Evolutionary conservation across 2,113 vertebrate genomes (phyloP).

Genomic region (Acanthisitta chloris): DNA sequence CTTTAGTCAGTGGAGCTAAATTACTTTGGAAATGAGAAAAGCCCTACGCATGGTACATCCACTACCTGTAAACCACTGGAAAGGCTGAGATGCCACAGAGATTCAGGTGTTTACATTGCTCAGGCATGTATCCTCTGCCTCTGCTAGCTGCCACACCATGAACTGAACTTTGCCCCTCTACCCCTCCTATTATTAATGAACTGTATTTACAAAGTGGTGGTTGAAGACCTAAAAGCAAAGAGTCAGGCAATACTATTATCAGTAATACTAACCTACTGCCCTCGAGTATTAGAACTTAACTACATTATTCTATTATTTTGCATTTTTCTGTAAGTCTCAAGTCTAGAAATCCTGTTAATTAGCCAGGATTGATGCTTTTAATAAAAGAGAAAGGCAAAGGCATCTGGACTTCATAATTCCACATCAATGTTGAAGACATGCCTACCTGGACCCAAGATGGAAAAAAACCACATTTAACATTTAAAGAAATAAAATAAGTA

Average conservation of each 20-base stretch:
- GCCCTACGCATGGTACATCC: background rate
- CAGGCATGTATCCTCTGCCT: background rate
- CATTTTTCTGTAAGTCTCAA: background rate
- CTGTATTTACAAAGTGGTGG: background rate
- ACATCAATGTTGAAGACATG: background rate
- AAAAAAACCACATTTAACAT: background rate
- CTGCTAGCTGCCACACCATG: background rate
- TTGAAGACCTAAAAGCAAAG: background rate
- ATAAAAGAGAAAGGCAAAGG: background rate
- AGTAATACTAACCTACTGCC: background rate
- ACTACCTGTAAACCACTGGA: background rate
- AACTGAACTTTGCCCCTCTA: background rate
- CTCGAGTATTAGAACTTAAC: background rate
- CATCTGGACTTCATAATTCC: background rate
- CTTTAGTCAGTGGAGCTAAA: background rate
- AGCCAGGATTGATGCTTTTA: background rate
- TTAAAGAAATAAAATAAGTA: background rate
- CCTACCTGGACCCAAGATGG: background rate
- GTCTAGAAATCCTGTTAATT: background rate
- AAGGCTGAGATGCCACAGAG: background rate
- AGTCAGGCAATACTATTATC: background rate
- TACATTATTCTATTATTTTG: background rate
- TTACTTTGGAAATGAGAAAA: background rate
- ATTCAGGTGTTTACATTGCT: background rate
- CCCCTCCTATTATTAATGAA: background rate